A percentile compares a stretch with the other conserved stretches of the same genome.
Conservation (phyloP, 2,888 invertebrate species). For the Catocala sponsa region DNA sequence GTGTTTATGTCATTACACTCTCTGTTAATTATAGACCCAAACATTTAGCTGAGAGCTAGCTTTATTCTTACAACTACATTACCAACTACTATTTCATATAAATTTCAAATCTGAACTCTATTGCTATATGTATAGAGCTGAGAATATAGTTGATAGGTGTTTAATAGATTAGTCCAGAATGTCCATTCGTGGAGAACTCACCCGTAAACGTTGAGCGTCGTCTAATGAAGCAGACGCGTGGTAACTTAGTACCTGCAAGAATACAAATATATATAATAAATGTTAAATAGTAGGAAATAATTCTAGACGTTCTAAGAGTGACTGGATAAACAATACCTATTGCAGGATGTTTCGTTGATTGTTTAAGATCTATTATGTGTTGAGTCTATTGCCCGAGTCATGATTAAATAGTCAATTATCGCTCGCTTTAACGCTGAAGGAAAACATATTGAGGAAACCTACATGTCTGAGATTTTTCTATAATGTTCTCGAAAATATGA, state of each 20-base stretch:
- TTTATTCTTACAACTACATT: constrained; percentile 22
- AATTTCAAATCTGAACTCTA: constrained; percentile 1
- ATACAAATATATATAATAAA: constrained; percentile 31
- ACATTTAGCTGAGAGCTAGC: constrained; percentile 33
- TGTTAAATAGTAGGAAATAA: constrained; percentile 14
- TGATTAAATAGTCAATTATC: too few species aligned
- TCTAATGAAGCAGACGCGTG: constrained; percentile 97
- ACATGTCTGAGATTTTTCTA: too few species aligned
- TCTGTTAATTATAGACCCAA: constrained; percentile 39
- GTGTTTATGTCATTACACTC: constrained; percentile 42
- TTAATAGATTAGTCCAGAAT: constrained; percentile 6
- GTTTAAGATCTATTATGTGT: too few species aligned
- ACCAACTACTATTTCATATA: not conserved
- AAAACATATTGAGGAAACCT: too few species aligned
- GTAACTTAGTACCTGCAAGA: constrained; percentile 92
- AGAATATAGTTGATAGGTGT: not conserved
- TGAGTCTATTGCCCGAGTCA: too few species aligned
- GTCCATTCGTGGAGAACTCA: constrained; percentile 79
- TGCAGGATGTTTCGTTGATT: too few species aligned
- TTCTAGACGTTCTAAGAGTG: not conserved
- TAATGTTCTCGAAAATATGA: too few species aligned
- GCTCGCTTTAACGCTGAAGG: too few species aligned
- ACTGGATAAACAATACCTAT: too few species aligned
- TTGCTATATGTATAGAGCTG: not conserved
- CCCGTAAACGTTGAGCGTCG: constrained; percentile 95